A percentile compares a stretch with the other conserved stretches of the same genome.
Evolutionary conservation across 2,113 vertebrate genomes (phyloP).

Genomic region (Nerophis lumbriciformis): DNA sequence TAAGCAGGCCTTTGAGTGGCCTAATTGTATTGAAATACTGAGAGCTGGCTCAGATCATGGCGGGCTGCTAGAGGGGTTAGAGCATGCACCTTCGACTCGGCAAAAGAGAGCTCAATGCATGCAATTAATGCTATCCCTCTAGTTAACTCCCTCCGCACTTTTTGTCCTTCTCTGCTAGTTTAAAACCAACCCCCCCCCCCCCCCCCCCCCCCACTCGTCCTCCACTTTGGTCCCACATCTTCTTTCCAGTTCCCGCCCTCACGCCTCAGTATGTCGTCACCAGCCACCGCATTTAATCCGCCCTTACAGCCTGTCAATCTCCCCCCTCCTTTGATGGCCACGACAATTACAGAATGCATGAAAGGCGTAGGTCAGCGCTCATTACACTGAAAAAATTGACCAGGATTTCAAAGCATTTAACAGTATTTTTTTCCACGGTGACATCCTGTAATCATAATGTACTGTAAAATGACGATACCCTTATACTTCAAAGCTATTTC

Average conservation of each 20-base stretch:
- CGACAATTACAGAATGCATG: conserved; percentile 60
- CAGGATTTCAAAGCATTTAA: too few species aligned
- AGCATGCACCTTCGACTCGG: conserved; percentile 58
- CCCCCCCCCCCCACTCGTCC: too few species aligned
- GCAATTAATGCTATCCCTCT: conserved; percentile 70
- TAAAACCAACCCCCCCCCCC: conserved; percentile 27
- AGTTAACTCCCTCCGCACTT: conserved; percentile 68
- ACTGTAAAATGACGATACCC: too few species aligned
- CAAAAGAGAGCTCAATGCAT: conserved; percentile 64
- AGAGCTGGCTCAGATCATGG: conserved; percentile 77
- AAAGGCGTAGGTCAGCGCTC: conserved; percentile 46
- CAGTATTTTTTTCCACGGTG: too few species aligned
- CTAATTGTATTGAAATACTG: conserved; percentile 94
- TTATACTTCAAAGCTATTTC: too few species aligned
- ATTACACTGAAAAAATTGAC: conserved; percentile 25
- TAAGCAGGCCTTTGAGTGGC: conserved; percentile 88
- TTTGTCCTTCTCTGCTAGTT: conserved; percentile 54
- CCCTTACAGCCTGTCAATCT: conserved; percentile 60
- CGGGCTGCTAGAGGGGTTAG: conserved; percentile 63
- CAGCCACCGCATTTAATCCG: conserved; percentile 55
- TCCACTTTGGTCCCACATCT: conserved; percentile 17
- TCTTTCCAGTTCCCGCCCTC: conserved; percentile 20
- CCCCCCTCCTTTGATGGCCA: conserved; percentile 51
- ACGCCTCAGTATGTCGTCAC: conserved; percentile 51
- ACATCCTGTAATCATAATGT: too few species aligned